Conservation (phyloP, 2,113 vertebrate species). For the Trichechus manatus region DNA sequence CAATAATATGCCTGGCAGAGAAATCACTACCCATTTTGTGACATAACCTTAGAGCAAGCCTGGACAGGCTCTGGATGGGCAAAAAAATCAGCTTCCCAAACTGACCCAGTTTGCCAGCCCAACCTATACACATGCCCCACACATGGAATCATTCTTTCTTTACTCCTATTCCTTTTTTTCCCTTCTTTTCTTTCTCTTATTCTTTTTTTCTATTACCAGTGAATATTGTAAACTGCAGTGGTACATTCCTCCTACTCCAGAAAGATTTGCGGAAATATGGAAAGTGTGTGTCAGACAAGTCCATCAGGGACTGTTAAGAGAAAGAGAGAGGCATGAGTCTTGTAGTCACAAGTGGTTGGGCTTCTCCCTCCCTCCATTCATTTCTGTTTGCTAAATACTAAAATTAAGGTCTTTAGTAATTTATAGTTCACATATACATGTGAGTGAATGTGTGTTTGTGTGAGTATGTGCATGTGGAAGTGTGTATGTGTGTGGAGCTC, state of each 20-base stretch:
- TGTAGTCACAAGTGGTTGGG: not conserved
- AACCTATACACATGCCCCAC: not conserved
- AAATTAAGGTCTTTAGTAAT: conserved; percentile 45
- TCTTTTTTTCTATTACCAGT: not conserved
- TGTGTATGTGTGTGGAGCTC: not conserved
- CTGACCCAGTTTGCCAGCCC: conserved; percentile 38
- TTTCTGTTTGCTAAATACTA: conserved; percentile 54
- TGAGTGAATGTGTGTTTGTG: not conserved
- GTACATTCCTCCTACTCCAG: not conserved
- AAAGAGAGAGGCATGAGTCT: not conserved
- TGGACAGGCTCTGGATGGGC: conserved; percentile 23
- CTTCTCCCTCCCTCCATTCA: conserved; percentile 3
- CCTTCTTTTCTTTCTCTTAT: not conserved
- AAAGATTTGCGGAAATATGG: conserved; percentile 27
- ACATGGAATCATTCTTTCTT: not conserved
- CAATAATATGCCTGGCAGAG: conserved; percentile 69
- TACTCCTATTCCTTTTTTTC: too few relatives aligned
- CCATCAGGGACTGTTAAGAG: not conserved
- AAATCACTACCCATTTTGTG: conserved; percentile 56
- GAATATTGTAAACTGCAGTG: not conserved
- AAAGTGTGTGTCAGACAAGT: conserved; percentile 50
- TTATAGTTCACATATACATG: conserved; percentile 1
- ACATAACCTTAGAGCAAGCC: conserved; percentile 43
- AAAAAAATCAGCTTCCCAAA: conserved; percentile 45
- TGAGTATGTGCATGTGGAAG: not conserved